These are phyloP conservation scores for Panthera leo DNA, from an alignment of 2,113 vertebrate genomes.

Conservation along the genomic window DNA sequence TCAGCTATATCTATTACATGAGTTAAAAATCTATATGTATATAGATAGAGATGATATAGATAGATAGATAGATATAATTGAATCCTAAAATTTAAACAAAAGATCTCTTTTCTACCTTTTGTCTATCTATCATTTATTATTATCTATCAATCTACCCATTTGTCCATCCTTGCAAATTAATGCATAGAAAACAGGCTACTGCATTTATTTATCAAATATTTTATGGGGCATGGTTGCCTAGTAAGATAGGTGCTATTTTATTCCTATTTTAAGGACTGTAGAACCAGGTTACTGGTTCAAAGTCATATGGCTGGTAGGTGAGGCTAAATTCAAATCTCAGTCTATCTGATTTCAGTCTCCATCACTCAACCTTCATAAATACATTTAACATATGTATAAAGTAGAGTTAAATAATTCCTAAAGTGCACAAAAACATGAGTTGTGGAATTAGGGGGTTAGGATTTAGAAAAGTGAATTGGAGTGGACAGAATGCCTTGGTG, in stretches of 20 bases:
- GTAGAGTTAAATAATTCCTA: neutral
- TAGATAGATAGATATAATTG: neutral
- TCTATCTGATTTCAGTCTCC: neutral
- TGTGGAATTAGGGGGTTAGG: neutral
- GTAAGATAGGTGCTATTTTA: neutral
- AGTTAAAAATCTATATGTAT: neutral
- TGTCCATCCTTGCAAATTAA: neutral
- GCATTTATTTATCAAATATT: neutral
- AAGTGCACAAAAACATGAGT: neutral
- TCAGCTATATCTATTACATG: neutral
- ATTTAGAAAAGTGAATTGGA: neutral
- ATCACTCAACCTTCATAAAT: neutral
- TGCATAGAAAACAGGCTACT: neutral
- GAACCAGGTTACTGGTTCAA: neutral
- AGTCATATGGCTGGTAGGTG: accelerated
- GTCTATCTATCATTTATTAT: neutral
- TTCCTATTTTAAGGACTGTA: neutral
- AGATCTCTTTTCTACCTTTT: neutral
- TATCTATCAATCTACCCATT: neutral
- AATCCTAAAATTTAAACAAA: neutral
- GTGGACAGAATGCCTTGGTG: neutral
- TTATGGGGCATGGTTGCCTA: neutral
- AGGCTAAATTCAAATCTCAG: neutral
- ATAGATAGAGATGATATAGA: too few relatives aligned
- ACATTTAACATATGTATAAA: neutral